Base-by-base conservation (phyloP, 2,797 vertebrate species). In the Tinamus major region DNA sequence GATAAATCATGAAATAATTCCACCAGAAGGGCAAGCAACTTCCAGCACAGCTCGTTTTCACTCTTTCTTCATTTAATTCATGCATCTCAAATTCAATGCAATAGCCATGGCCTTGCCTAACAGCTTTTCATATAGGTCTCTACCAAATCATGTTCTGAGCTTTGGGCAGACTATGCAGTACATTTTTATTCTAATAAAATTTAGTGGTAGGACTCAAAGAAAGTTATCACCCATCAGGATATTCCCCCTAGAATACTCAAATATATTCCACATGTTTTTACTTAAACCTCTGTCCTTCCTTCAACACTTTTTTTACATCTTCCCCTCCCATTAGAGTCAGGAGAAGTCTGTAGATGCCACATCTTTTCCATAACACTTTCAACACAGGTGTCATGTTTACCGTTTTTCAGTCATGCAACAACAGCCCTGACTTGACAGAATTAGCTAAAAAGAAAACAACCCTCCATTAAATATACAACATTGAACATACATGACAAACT, bases 111-210 rank as follows among this genome's bases (percentile, higher is more conserved):
- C 62, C 23, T 31, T 8, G 15, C 12, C 15, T 8, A 31, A 17
- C 8, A 39, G 39, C 41, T 74, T 26, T 37, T 44, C 31, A 13
- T 3, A 71, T 19, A 14, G 31, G 48, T 35, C 31, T 37, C 33
- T 21, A 27, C 18, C 64, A 70, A 16, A 41, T 55, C 67, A 31
- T 55, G 53, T 31, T 31, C 39, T 10, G 10, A 15, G 12, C 0
- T 26, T 27, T 5, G 19, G 21, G 11, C 1, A 42, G 61, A 35
- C 55, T 3, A 35, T 0, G 26, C 24, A 44, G 31, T 13, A 4
- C 6, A 35, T 15, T 15, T 48, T 33, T 6, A 17, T 42, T 41
- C 18, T 41, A 51, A 65, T 1, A 0, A 55, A 27, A 17, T 2
- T 0, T 4, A 44, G 35, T 17, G 61, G 51, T 13, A n/a, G 24